Conservation (phyloP, 2,888 invertebrate genomes). For the Heteropelma amictum region DNA sequence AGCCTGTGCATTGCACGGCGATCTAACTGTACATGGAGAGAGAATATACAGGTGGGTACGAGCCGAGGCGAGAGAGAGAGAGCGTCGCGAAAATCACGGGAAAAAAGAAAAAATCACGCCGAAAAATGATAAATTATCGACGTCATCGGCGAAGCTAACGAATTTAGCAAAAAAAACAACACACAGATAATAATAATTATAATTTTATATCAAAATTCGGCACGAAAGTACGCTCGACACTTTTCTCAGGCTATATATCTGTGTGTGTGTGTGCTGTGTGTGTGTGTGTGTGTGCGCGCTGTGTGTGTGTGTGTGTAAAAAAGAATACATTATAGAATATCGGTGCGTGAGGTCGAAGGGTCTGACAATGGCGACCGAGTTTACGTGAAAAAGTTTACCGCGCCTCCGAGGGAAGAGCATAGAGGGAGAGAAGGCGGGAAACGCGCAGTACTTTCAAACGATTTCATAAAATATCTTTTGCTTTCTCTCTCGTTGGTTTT, state of each 20-base stretch:
- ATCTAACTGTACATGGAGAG: conserved; percentile 62
- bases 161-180: too few species aligned
- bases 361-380: conserved; percentile 53
- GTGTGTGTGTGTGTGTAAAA: not conserved
- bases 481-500: not conserved
- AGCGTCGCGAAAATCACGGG: not conserved
- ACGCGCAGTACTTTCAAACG: conserved; percentile 32
- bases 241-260: not conserved
- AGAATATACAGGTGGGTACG: conserved; percentile 32
- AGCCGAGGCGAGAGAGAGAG: conserved; percentile 19
- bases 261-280: not conserved
- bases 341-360: conserved; percentile 54
- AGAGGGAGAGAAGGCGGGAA: conserved; percentile 17
- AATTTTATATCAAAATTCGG: too few species aligned
- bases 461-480: conserved; percentile 23
- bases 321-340: conserved; percentile 3
- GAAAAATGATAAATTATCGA: not conserved
- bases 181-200: too few species aligned
- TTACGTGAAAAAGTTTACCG: conserved; percentile 35
- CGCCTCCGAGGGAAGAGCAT: conserved; percentile 2
- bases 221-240: too few species aligned
- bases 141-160: not conserved
- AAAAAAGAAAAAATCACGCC: not conserved
- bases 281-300: not conserved
- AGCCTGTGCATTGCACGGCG: conserved; percentile 47